Percentiles rank a stretch among this genome's conserved stretches.
Evolutionary conservation across 1,140 invertebrate genomes (phyloP).

Genomic region (Formica selysi): DNA sequence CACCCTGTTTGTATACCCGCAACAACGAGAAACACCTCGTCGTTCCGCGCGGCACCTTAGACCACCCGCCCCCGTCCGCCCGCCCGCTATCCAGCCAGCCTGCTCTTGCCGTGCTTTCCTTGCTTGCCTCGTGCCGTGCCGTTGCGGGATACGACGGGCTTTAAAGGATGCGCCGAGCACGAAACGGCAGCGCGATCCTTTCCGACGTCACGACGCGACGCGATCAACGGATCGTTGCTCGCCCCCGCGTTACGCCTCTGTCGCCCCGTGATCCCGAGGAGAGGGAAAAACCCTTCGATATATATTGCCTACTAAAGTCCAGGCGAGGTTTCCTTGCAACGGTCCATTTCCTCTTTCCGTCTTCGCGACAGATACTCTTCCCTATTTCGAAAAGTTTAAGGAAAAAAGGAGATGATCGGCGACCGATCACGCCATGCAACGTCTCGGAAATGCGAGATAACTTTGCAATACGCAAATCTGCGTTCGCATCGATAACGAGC

Average conservation of each 20-base stretch:
- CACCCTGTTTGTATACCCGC: constrained; percentile 44
- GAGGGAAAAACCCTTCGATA: constrained; percentile 72
- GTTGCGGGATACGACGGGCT: constrained; percentile 68
- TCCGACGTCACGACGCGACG: constrained; percentile 31
- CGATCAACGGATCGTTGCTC: constrained; percentile 65
- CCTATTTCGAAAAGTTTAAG: constrained; percentile 15
- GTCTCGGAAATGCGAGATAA: not conserved
- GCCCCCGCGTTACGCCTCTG: constrained; percentile 44
- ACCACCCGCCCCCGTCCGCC: not conserved
- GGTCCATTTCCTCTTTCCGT: not conserved
- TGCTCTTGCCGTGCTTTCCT: not conserved
- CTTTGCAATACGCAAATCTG: not conserved
- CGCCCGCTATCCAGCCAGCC: not conserved
- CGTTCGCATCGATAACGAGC: constrained; percentile 23
- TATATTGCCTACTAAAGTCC: constrained; percentile 73
- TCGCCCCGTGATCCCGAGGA: constrained; percentile 63
- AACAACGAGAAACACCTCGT: constrained; percentile 70
- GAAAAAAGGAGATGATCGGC: not conserved
- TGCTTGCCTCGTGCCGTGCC: constrained; percentile 40
- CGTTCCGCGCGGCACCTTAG: constrained; percentile 68
- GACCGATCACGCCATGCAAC: not conserved
- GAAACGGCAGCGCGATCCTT: constrained; percentile 65
- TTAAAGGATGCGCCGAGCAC: constrained; percentile 71
- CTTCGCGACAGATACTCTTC: not conserved
- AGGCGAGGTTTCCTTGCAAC: constrained; percentile 32